Evolutionary conservation across 2,113 vertebrate species (phyloP).

Genomic region (Mus musculus): GRCm39 chr1:187534501-187535000

Average conservation of each 20-base stretch:
- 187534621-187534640: not conserved
- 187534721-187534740: not conserved
- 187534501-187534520: not conserved
- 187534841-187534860: no score
- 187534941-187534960: not conserved
- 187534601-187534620: not conserved
- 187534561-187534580: not conserved
- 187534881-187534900: not conserved
- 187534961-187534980: not conserved
- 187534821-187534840: not conserved
- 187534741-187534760: not conserved
- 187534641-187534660: not conserved
- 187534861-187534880: not conserved
- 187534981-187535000: not conserved
- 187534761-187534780: not conserved
- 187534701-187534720: not conserved
- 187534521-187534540: not conserved
- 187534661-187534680: not conserved
- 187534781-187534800: not conserved
- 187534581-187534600: not conserved
- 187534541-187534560: not conserved
- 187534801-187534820: no score
- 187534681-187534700: not conserved
- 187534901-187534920: accelerated
- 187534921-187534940: no score